Evolutionary conservation across 2,888 invertebrate species (phyloP).

Genomic region (Apocheima hispidaria): DNA sequence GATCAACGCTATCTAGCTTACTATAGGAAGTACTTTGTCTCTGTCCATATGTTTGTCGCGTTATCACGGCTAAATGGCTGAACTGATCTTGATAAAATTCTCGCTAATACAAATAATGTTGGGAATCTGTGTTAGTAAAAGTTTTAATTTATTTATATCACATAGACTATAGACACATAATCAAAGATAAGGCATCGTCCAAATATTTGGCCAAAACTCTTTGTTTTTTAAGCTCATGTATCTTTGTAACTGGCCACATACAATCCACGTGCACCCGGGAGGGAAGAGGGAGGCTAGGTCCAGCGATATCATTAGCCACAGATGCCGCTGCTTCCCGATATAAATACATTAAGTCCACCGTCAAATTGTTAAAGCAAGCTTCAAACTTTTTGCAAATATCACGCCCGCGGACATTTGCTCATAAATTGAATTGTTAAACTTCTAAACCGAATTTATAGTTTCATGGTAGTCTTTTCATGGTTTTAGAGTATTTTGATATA

Average conservation of each 20-base stretch:
- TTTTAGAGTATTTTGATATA: background rate
- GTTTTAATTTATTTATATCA: too few relatives aligned
- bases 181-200: too few relatives aligned
- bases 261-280: slow-evolving; percentile 12
- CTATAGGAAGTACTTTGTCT: too few relatives aligned
- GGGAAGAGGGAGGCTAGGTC: slow-evolving; percentile 59
- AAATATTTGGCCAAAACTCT: background rate
- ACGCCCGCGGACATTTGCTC: slow-evolving; percentile 44
- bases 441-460: slow-evolving; percentile 3
- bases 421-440: slow-evolving; percentile 32
- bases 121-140: too few relatives aligned
- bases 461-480: background rate
- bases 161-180: too few relatives aligned
- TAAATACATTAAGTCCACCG: slow-evolving; percentile 84
- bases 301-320: slow-evolving; percentile 85
- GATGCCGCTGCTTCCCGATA: slow-evolving; percentile 82
- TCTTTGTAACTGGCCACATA: slow-evolving; percentile 10
- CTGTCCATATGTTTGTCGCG: too few relatives aligned
- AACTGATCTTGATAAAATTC: too few relatives aligned
- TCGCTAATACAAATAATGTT: too few relatives aligned
- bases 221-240: background rate
- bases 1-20: too few relatives aligned
- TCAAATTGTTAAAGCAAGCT: slow-evolving; percentile 81
- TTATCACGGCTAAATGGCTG: too few relatives aligned
- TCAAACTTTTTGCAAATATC: slow-evolving; percentile 61